Base-by-base conservation (phyloP, 2,113 vertebrate genomes). In the Macrotus californicus region DNA sequence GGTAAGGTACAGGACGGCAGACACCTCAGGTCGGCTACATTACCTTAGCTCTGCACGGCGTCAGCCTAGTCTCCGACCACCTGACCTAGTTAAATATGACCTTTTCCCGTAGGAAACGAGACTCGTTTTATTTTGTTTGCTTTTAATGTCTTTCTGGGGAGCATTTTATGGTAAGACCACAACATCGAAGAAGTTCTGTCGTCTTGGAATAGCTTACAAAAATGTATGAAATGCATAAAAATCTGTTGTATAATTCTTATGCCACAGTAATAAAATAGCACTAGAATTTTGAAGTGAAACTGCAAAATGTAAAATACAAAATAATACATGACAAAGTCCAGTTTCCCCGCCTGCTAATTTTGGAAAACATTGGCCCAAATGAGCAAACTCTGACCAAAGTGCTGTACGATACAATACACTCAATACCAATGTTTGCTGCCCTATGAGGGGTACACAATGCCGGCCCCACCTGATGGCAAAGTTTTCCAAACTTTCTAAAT, bases 401-500 rank as follows among this genome's bases (percentile, higher is more conserved):
- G 24, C 59, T 26, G 0, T 10, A 34, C 31, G 21, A 8, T 67
- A 6, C 26, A 29, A 14, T 31, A 24, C 7, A 69, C 3, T 43
- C 46, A 59, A 21, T 41, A 34, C 24, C 76, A 34, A n/a, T n/a
- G 64, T 94, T 79, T 54, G 56, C 61, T 34, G 34, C 50, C 29
- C 16, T 52, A 0, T 1, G 5, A 59, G 26, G 31, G 70, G 29
- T 76, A 82, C 79, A 75, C 92, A 90, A 77, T 52, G 64, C 90
- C 92, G 90, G 56, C 48, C 39, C 85, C 81, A 79, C 41, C 66
- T 7, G n/a, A 72, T 91, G 41, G 73, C 87, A 95, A 70, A 3
- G 18, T 69, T 92, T 93, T 81, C 59, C 54, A 93, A 93, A 75
- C 41, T 94, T 95, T 94, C 50, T 61, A 94, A 89, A 83, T 67